Percentiles rank a stretch among this genome's conserved stretches.
Evolutionary conservation across 2,888 invertebrate genomes (phyloP).

Genomic region (Pristionchus fissidentatus): DNA sequence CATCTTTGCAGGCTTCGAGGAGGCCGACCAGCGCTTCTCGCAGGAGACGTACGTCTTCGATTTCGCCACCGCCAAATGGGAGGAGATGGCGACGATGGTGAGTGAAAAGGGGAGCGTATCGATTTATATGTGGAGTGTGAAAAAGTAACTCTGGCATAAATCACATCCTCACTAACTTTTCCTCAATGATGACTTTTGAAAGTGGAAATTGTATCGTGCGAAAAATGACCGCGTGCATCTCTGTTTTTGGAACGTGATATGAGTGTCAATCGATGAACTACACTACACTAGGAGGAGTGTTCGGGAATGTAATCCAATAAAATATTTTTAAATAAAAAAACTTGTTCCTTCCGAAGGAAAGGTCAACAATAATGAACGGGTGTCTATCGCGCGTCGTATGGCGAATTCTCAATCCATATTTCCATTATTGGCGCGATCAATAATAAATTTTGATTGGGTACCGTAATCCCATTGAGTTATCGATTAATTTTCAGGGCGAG

Average conservation of each 20-base stretch:
- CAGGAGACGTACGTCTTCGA: constrained; percentile 86
- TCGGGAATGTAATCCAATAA: too few relatives aligned
- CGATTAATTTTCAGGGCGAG: constrained; percentile 79
- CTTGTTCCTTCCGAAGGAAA: background rate
- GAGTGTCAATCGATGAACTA: too few relatives aligned
- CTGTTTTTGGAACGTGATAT: too few relatives aligned
- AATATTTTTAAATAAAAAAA: too few relatives aligned
- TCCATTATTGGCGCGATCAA: background rate
- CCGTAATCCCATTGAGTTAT: background rate
- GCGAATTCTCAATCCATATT: too few relatives aligned
- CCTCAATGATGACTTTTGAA: background rate
- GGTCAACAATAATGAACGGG: background rate
- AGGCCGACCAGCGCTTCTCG: constrained; percentile 80
- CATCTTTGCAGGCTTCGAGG: constrained; percentile 18
- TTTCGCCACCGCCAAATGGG: constrained; percentile 85
- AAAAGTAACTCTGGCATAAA: background rate
- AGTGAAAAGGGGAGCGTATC: constrained; percentile 46
- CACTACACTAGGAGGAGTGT: too few relatives aligned
- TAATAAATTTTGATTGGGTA: background rate
- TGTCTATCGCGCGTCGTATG: too few relatives aligned
- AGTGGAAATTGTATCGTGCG: too few relatives aligned
- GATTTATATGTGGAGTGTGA: too few relatives aligned
- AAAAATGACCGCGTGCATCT: too few relatives aligned
- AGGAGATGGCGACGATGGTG: constrained; percentile 69
- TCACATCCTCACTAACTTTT: background rate